These are phyloP conservation scores for Labrus mixtus DNA, from an alignment of 2,113 vertebrate species.

Conservation along the genomic window DNA sequence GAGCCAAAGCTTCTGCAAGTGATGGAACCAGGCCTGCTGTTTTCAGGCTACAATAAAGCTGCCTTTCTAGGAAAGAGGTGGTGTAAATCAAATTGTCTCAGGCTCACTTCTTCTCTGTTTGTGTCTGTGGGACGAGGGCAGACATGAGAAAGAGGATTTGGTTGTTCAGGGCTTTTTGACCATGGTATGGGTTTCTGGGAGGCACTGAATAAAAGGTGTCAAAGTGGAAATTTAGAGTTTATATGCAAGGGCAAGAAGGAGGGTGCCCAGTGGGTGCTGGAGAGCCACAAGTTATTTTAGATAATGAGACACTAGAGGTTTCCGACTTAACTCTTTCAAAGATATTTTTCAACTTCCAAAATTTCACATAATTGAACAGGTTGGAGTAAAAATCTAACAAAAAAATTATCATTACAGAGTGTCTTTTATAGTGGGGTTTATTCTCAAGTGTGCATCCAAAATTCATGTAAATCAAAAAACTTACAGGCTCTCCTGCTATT, in stretches of 20 bases:
- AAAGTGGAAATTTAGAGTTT: slow-evolving; percentile 26
- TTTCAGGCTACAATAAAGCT: slow-evolving; percentile 59
- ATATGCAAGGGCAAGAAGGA: slow-evolving; percentile 10
- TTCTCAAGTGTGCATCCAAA: background rate
- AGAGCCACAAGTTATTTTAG: background rate
- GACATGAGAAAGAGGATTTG: slow-evolving; percentile 51
- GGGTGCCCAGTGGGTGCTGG: background rate
- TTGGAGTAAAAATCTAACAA: background rate
- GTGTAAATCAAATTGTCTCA: slow-evolving; percentile 67
- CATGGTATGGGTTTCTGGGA: slow-evolving; percentile 30
- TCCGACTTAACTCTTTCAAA: background rate
- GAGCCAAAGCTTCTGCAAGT: slow-evolving; percentile 55
- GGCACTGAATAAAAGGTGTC: slow-evolving; percentile 26
- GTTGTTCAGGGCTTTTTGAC: slow-evolving; percentile 33
- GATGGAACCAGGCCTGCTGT: slow-evolving; percentile 50
- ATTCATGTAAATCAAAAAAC: slow-evolving; percentile 44
- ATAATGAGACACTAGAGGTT: slow-evolving; percentile 12
- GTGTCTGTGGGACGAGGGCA: slow-evolving; percentile 49
- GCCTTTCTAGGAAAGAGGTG: slow-evolving; percentile 55
- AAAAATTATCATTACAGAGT: background rate
- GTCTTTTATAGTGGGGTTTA: background rate
- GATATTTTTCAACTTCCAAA: background rate
- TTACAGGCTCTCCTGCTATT: slow-evolving; percentile 90
- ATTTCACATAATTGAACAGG: background rate
- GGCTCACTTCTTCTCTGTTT: slow-evolving; percentile 44